Base-by-base conservation (phyloP, 2,888 invertebrate genomes). In the Theretra japonica region DNA sequence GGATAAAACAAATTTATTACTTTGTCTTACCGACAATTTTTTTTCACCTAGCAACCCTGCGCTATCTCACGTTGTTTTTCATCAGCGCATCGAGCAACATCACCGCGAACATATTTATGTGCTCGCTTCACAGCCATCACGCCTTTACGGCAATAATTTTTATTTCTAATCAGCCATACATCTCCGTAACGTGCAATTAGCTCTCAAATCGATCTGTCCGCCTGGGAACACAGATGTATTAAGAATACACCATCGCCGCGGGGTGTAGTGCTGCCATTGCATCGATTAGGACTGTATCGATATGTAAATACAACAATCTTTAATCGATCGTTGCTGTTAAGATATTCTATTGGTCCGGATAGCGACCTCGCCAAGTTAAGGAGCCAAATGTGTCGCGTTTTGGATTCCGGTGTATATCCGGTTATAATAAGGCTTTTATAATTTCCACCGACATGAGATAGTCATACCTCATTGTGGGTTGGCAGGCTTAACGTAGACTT, bases 91-190 rank as follows among this genome's bases (percentile, higher is more conserved):
- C 60, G 30, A 60, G 8, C 30, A 8, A 30, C 23, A 65, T 65
- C 65, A 11, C 21, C 17, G 23, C 48, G 2, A 41, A 65, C 65
- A 65, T 70, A 70, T 56, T 70, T 70, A 77, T 79, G 77, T 78
- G 79, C 79, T 75, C 75, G 70, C 70, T 74, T 69, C 75, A 70
- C 83, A 85, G 81, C 75, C 75, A 81, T 85, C 78, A 84, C 87
- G 86, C 87, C 86, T 86, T 74, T 74, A 75, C 82, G 77, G 76
- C 80, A 75, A 83, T 86, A 81, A 79, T 80, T 83, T 76, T 60
- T 79, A 80, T 72, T 73, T 72, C 77, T 86, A 86, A 86, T 83
- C 83, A 83, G 79, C 78, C 70, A 75, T 79, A 81, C 78, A 78
- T 77, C 74, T 77, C 79, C 74, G 72, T 80, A 82, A 81, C 80